These are phyloP conservation scores for Microcebus murinus DNA, from an alignment of 2,113 vertebrate genomes.

Conservation along the genomic window DNA sequence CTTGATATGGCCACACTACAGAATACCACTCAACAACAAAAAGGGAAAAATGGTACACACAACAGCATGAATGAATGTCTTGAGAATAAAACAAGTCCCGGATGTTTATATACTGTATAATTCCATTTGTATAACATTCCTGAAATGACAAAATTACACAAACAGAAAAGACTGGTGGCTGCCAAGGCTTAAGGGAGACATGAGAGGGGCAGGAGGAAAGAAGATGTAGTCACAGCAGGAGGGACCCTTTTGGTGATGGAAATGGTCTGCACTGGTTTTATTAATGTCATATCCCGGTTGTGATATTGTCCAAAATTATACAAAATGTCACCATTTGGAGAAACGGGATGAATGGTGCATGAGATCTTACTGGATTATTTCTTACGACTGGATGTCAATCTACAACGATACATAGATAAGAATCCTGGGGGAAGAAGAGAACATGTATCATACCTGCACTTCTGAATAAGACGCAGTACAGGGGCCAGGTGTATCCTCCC, in stretches of 20 bases:
- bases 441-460: not conserved
- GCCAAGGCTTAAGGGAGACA: not conserved
- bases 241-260: not conserved
- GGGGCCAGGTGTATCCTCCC: not conserved
- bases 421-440: not conserved
- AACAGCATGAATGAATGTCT: too few species aligned
- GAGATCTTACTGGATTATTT: not conserved
- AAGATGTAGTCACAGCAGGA: not conserved
- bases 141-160: not conserved
- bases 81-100: not conserved
- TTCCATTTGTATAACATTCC: not conserved
- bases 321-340: not conserved
- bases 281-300: rapidly evolving
- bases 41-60: not conserved
- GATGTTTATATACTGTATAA: not conserved
- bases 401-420: not conserved
- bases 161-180: not conserved
- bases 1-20: rapidly evolving
- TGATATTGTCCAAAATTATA: not conserved
- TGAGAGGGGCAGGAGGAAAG: too few species aligned
- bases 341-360: not conserved
- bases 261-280: not conserved
- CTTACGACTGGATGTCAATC: not conserved
- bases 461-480: not conserved
- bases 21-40: too few species aligned